A percentile compares a stretch with the other conserved stretches of the same genome.
Conservation (phyloP, 2,113 vertebrate genomes). For the Chaenogobius annularis region DNA sequence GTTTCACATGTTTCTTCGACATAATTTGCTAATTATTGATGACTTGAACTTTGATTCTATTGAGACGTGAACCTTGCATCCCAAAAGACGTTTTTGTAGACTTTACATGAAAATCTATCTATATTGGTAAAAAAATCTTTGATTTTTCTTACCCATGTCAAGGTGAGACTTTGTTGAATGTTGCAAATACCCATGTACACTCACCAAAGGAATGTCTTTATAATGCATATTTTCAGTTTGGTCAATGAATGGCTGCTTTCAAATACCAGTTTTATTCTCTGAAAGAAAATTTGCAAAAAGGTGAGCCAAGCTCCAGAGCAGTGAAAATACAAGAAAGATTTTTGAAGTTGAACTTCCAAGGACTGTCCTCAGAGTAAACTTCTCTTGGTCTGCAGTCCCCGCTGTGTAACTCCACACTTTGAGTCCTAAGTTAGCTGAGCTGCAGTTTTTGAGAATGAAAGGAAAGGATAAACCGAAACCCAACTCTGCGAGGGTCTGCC, state of each 20-base stretch:
- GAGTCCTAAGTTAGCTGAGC: conserved; percentile 67
- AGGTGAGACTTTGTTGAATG: neutral
- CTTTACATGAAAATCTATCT: neutral
- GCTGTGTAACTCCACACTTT: conserved; percentile 70
- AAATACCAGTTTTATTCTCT: neutral
- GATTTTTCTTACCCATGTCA: neutral
- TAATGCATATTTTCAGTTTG: neutral
- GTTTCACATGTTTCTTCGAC: no score
- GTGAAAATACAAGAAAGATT: conserved; percentile 6
- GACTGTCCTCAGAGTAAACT: conserved; percentile 62
- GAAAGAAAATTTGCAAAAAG: neutral
- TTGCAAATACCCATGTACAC: neutral
- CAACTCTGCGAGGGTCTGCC: conserved; percentile 73
- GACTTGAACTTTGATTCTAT: neutral
- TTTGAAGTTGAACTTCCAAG: conserved; percentile 59
- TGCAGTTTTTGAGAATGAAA: conserved; percentile 78
- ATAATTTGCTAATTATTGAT: neutral
- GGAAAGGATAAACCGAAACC: conserved; percentile 70
- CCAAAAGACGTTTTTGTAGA: neutral
- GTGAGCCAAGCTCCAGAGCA: neutral
- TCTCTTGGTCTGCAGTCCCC: conserved; percentile 44
- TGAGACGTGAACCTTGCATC: neutral
- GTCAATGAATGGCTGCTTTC: neutral
- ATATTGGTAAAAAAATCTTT: neutral
- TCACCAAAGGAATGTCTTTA: conserved; percentile 1